A percentile compares a stretch with the other conserved stretches of the same genome.
Conservation (phyloP, 1,140 invertebrate genomes). For the Spodoptera litura region DNA sequence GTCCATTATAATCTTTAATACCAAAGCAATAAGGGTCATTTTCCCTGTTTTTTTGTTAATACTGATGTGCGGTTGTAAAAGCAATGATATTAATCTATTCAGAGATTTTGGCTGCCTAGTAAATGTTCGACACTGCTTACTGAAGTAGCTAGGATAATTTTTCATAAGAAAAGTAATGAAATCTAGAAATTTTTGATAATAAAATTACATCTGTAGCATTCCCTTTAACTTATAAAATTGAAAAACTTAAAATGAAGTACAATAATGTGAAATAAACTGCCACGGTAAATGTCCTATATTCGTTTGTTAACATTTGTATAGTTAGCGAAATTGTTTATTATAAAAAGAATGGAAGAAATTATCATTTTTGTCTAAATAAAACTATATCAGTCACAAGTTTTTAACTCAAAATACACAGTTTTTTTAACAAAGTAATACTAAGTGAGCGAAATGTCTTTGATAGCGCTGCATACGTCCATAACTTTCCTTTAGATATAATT, state of each 20-base stretch:
- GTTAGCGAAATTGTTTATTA: no score
- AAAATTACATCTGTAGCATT: background rate
- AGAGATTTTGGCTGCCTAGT: slow-evolving; percentile 25
- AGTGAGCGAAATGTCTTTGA: background rate
- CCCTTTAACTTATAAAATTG: background rate
- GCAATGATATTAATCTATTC: slow-evolving; percentile 25
- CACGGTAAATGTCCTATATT: no score
- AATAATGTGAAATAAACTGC: no score
- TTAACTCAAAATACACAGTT: no score
- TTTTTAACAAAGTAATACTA: no score
- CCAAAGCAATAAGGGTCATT: no score
- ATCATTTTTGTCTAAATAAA: no score
- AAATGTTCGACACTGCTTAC: slow-evolving; percentile 23
- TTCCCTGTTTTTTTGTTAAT: no score
- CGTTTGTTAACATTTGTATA: no score
- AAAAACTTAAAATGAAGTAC: background rate
- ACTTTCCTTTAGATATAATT: slow-evolving; percentile 14
- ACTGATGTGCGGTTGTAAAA: background rate
- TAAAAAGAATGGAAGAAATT: no score
- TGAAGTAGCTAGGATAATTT: slow-evolving; percentile 22
- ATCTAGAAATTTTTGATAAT: background rate
- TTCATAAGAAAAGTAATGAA: background rate
- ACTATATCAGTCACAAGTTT: no score
- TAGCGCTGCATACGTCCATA: background rate
- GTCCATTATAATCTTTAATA: no score